Evolutionary conservation across 1,140 invertebrate species (phyloP), one percentile per base, ranked within the genome.

Genomic region (Hyles euphorbiae): DNA sequence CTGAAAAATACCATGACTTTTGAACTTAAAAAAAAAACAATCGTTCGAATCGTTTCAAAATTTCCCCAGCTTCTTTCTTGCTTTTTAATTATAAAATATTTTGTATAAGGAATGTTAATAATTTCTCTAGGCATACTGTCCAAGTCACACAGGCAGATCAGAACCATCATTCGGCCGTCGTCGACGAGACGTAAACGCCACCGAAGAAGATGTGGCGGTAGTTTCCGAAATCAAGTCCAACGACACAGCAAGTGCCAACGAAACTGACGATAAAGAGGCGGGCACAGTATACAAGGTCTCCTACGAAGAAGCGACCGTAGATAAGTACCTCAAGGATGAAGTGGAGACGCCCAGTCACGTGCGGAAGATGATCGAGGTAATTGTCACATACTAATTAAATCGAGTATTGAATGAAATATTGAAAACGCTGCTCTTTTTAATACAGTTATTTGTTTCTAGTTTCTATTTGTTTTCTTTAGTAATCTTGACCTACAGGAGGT

Each of bases 291-390:
- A 76, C 56, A 89, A 86, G 63, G 75, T 87, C 11, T 84, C 81
- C 5, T 85, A 78, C 58, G 83, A 89, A 67, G 76, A 83, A 55
- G 85, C 87, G 1, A 75, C 50, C 0, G 82, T 87, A 5, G 85
- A 87, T 61, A 88, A 88, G 74, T 90, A 74, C 81, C 83, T 75
- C 83, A 93, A 83, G 90, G 87, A 78, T 55, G 83, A 81, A 70
- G 88, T 71, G 2, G 92, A 93, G 74, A 90, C 89, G 8, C 91
- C 92, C 0, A 94, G 96, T 78, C 94, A 94, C 78, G 95, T 97
- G 9, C 89, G 94, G 62, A 95, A 96, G 89, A 96, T 96, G 94
- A 96, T 96, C 58, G 94, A 96, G 90, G 95, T 96, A 84, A 71
- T 69, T 36, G 4, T 51, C 4, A 3, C 12, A 49, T 22, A 22